Evolutionary conservation across 2,797 vertebrate genomes (phyloP).

Genomic region (Macropodus opercularis): DNA sequence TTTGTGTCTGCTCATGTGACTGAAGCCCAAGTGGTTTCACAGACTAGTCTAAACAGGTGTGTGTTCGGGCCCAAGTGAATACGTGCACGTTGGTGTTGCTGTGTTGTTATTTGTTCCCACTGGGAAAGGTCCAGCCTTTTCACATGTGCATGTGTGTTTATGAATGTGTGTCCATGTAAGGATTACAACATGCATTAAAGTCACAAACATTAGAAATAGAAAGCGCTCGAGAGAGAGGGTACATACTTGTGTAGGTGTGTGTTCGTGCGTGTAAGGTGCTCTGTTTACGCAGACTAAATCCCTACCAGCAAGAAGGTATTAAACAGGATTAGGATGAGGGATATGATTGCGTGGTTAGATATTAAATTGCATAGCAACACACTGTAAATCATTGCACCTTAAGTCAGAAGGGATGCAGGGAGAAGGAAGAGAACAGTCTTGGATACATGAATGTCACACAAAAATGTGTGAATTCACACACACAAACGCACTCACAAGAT

Average conservation of each 20-base stretch:
- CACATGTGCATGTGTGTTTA: conserved; percentile 4
- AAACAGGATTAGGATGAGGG: conserved; percentile 75
- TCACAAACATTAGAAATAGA: conserved; percentile 53
- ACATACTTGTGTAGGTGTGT: conserved; percentile 14
- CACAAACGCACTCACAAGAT: conserved; percentile 48
- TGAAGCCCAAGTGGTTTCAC: conserved; percentile 20
- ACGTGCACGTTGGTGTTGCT: conserved; percentile 18
- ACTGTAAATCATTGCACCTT: conserved; percentile 75
- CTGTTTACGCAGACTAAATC: conserved; percentile 77
- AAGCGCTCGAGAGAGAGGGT: conserved; percentile 57
- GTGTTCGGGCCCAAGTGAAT: not conserved
- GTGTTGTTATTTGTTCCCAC: conserved; percentile 21
- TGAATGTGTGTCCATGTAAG: conserved; percentile 23
- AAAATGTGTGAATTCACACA: conserved; percentile 61
- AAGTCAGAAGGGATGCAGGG: conserved; percentile 62
- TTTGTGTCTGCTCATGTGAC: conserved; percentile 43
- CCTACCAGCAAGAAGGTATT: conserved; percentile 78
- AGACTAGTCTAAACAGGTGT: conserved; percentile 50
- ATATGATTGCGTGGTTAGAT: conserved; percentile 78
- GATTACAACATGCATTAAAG: conserved; percentile 49
- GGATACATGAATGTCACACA: conserved; percentile 57
- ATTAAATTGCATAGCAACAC: conserved; percentile 70
- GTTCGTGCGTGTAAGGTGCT: conserved; percentile 62
- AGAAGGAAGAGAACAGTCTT: conserved; percentile 56
- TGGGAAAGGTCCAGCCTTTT: conserved; percentile 22